Evolutionary conservation across 2,888 invertebrate species (phyloP), one percentile per base, ranked within the genome.

Genomic region (Gymnocheta viridis): DNA sequence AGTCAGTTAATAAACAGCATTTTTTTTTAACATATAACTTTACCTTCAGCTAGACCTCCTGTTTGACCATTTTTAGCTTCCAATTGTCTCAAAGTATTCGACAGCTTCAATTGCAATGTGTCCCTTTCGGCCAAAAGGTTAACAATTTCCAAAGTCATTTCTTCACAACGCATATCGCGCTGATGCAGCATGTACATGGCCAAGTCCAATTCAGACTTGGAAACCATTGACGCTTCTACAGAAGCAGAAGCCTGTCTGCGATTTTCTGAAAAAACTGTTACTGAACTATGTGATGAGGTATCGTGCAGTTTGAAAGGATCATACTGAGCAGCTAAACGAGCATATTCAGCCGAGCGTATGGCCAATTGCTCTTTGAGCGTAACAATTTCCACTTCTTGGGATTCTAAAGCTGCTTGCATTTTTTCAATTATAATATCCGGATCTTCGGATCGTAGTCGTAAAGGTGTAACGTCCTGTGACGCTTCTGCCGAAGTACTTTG

Each of bases 171-270:
- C 80, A 97, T 96, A 87, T 97, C 97, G 85, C 97, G 93, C 89
- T 97, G 96, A 90, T 98, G 97, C 69, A 97, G 92, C 95, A 96
- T 96, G 89, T 96, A 96, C 51, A 96, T 91, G 0, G 97, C 96
- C 69, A 96, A 92, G 89, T 97, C 96, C 70, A 97, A 91, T 90
- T 97, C 96, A 0, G 95, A 94, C 88, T 94, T 92, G 0, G 90
- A 88, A 2, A 91, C 89, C 58, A 86, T 70, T 27, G 86, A 69
- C 2, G 91, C 87, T 56, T 87, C 80, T 14, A 85, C 54, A 4
- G 73, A 41, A 14, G 76, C 51, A 4, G 51, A 44, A 9, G 76
- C 22, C 10, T 73, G 64, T 4, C 49, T 74, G 2, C 78, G 74
- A 7, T 38, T 81, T 58, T 49, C 84, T 2, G 82, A 41, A 22